Evolutionary conservation across 2,113 vertebrate species (phyloP).

Genomic region (Rhea pennata): DNA sequence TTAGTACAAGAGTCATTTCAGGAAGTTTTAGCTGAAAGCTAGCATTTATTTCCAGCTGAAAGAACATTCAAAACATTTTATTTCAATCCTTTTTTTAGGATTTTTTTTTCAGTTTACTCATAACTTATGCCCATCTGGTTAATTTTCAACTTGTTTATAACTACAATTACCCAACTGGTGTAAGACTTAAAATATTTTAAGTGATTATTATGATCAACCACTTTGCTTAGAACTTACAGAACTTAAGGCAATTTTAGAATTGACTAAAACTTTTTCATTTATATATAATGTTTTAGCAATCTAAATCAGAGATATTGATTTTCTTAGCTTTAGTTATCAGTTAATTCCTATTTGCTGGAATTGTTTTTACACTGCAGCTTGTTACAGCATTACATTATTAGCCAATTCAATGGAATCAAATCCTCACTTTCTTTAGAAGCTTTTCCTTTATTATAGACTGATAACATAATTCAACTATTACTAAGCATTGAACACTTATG

Average conservation of each 20-base stretch:
- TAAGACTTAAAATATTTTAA: neutral
- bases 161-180: neutral
- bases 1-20: fast-evolving
- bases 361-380: neutral
- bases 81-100: neutral
- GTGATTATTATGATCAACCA: neutral
- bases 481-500: neutral
- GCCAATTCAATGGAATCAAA: neutral
- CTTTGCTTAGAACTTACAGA: too few relatives aligned
- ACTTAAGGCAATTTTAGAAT: neutral
- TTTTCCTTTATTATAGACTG: neutral
- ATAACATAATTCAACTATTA: neutral
- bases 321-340: neutral
- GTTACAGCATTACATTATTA: neutral
- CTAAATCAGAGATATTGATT: neutral
- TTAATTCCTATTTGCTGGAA: neutral
- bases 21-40: neutral
- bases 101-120: neutral
- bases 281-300: neutral
- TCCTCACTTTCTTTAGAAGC: neutral
- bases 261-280: fast-evolving
- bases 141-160: neutral
- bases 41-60: neutral
- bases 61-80: fast-evolving
- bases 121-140: neutral